Percentiles rank a stretch among this genome's conserved stretches.
Conservation (phyloP, 2,888 invertebrate genomes). For the Leucania comma region DNA sequence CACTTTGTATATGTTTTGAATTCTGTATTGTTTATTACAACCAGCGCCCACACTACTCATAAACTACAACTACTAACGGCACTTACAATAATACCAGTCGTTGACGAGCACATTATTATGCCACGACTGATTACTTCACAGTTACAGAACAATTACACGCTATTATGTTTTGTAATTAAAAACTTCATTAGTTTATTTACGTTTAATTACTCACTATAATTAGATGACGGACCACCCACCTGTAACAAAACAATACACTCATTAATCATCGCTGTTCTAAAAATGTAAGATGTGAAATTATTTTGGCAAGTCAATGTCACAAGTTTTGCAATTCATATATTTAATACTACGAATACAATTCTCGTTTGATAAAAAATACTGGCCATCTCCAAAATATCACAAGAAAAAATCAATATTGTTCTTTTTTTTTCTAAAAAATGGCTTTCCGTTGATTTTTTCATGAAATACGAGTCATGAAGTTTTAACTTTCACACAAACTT, state of each 20-base stretch:
- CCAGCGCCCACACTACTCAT: no score
- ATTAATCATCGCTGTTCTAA: constrained; percentile 54
- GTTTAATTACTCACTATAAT: constrained; percentile 52
- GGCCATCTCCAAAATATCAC: not conserved
- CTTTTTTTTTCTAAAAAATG: no score
- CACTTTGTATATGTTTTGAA: no score
- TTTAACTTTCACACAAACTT: no score
- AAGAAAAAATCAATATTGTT: not conserved
- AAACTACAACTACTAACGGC: not conserved
- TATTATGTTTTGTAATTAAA: constrained; percentile 59
- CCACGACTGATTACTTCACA: constrained; percentile 43
- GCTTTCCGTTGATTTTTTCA: no score
- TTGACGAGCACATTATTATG: constrained; percentile 26
- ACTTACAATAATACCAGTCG: constrained; percentile 2
- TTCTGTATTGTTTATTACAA: no score
- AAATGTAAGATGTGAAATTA: constrained; percentile 38
- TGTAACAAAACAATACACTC: constrained; percentile 67
- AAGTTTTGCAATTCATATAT: not conserved
- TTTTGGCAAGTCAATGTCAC: constrained; percentile 42
- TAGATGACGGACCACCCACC: constrained; percentile 64
- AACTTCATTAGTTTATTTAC: constrained; percentile 52
- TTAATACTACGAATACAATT: not conserved
- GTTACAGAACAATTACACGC: constrained; percentile 49
- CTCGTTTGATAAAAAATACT: not conserved
- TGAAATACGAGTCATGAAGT: no score